phyloP scores from a whole-genome alignment of 2,113 vertebrate species.

The Tetrao urogallus region DNA sequence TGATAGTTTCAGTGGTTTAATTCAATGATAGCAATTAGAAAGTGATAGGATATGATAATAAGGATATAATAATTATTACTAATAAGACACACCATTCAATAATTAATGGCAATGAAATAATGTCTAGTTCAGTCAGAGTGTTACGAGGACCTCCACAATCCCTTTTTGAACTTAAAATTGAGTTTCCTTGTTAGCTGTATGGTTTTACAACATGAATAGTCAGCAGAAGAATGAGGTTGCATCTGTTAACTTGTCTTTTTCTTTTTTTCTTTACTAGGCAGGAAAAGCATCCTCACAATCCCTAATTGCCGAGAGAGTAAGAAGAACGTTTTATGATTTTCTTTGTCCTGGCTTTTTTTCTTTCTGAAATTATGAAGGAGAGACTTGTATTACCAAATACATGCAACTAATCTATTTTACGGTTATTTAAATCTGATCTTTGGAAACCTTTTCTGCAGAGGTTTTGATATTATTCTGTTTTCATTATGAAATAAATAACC shows the following conservation, averaged over 20 bases:
- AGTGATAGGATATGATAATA: background rate
- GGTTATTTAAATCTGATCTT: background rate
- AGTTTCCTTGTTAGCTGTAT: background rate
- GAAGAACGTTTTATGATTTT: background rate
- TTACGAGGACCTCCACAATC: background rate
- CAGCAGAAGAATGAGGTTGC: background rate
- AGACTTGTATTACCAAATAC: background rate
- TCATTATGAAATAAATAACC: constrained; percentile 10
- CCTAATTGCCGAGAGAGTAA: rapidly evolving
- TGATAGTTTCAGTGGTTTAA: background rate
- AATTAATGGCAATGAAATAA: background rate
- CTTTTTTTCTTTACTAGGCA: background rate
- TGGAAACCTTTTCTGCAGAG: background rate
- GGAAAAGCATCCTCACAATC: background rate
- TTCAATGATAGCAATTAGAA: background rate
- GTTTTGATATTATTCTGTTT: constrained; percentile 22
- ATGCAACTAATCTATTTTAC: background rate
- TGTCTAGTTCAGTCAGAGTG: background rate
- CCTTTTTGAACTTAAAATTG: background rate
- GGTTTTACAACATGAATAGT: background rate
- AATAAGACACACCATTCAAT: background rate
- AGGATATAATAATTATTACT: background rate
- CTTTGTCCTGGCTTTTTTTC: background rate
- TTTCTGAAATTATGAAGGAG: background rate
- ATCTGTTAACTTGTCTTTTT: background rate